Conservation (phyloP, 2,797 vertebrate genomes). For the Lepilemur septentrionalis region DNA sequence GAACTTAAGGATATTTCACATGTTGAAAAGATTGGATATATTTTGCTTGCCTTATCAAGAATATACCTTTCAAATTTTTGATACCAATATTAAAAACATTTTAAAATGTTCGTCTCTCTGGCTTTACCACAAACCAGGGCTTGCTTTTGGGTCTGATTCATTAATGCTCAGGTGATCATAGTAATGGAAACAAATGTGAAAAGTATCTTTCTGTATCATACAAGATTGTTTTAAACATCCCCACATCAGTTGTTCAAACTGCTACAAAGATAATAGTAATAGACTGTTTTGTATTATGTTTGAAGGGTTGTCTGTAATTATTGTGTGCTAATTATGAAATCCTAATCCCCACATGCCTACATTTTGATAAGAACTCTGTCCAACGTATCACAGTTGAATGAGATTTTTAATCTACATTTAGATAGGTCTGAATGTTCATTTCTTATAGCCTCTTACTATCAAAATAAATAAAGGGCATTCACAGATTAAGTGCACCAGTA, state of each 20-base stretch:
- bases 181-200: background rate
- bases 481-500: background rate
- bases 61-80: background rate
- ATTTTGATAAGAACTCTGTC: background rate
- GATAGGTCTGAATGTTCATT: conserved; percentile 7
- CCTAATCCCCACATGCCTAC: background rate
- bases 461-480: conserved; percentile 12
- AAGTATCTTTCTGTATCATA: background rate
- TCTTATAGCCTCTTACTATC: background rate
- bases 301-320: background rate
- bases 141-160: background rate
- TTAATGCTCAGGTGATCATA: background rate
- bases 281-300: background rate
- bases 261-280: background rate
- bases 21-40: background rate
- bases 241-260: background rate
- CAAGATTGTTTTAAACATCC: background rate
- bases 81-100: background rate
- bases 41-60: background rate
- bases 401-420: background rate
- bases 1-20: background rate
- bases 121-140: background rate
- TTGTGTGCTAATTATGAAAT: background rate
- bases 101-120: background rate
- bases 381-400: background rate